Base-by-base conservation (phyloP, 2,797 vertebrate genomes). In the Propithecus perrieri region DNA sequence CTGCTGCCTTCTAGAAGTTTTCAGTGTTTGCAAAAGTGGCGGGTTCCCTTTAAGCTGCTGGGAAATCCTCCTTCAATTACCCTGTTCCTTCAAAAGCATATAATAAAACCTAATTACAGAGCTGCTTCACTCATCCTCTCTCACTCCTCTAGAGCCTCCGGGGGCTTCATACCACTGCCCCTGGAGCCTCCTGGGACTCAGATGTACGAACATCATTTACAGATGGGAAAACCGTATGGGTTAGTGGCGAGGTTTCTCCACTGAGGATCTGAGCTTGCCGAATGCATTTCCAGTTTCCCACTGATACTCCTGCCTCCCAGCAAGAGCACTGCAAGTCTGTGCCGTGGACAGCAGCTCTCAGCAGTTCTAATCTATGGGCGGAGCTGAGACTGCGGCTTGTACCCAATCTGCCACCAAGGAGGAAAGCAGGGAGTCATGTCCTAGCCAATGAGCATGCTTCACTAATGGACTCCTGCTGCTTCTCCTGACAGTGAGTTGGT, bases 121-220 rank as follows among this genome's bases (percentile, higher is more conserved):
- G 50, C 7, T 15, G 33, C n/a, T 18, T 46, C 26, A 12, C 74
- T 48, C n/a, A 28, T 17, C 50, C 78, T 28, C 20, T 46, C 35
- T 2, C 67, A 22, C 13, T 46, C 30, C 55, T 74, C 50, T 7
- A n/a, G n/a, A 67, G 84, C 28, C 22, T 4, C 0, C 0, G 6
- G 10, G 33, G 26, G 20, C 20, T 43, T 11, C 1, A 2, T 7
- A 48, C 41, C 9, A 0, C 26, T 0, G 30, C 5, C 2, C 26
- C 71, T 28, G 15, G 7, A 17, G 53, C 67, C 78, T 74, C 74
- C 7, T 12, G 5, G 7, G 48, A 26, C 20, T 24, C 2, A 30
- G 28, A 13, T 0, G 24, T 3, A 7, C 2, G 6, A 1, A 5
- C 33, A 30, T 24, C 13, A 28, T 10, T 30, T 24, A 46, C 4